These are phyloP conservation scores for Bemisia tabaci DNA, from an alignment of 1,140 invertebrate species.

Conservation along the genomic window DNA sequence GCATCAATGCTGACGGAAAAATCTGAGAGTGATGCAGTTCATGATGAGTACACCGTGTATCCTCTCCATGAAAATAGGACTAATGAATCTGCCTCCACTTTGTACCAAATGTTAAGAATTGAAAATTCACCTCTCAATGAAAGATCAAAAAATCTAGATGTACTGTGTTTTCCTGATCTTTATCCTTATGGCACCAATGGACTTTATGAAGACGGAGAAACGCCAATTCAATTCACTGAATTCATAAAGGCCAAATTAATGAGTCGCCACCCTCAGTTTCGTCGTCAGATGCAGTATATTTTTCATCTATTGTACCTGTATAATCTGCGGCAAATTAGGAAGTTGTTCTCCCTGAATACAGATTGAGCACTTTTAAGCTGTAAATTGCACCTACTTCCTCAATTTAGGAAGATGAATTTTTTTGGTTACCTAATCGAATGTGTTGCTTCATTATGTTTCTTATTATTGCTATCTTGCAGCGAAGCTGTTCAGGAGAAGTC, in stretches of 20 bases:
- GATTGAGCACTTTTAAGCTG: no score
- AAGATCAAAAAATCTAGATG: not conserved
- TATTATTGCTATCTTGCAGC: no score
- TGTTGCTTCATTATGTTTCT: no score
- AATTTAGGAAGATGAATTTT: no score
- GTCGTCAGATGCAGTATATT: not conserved
- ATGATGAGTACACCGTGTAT: conserved; percentile 2
- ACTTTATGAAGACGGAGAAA: not conserved
- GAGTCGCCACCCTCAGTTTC: not conserved
- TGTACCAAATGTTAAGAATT: conserved; percentile 6
- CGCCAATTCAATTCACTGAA: not conserved
- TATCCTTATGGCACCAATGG: not conserved
- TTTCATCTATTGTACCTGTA: not conserved
- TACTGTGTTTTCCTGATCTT: conserved; percentile 3
- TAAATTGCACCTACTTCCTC: no score
- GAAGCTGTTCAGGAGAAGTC: no score
- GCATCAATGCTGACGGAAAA: not conserved
- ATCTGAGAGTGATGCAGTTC: not conserved
- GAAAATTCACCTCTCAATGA: not conserved
- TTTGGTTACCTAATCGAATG: no score
- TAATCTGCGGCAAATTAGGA: not conserved
- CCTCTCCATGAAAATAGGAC: not conserved
- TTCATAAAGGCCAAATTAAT: conserved; percentile 1
- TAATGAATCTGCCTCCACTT: not conserved
- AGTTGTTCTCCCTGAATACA: no score